Evolutionary conservation across 2,113 vertebrate species (phyloP), one percentile per base, ranked within the genome.

Genomic region (Sinocyclocheilus anophthalmus): DNA sequence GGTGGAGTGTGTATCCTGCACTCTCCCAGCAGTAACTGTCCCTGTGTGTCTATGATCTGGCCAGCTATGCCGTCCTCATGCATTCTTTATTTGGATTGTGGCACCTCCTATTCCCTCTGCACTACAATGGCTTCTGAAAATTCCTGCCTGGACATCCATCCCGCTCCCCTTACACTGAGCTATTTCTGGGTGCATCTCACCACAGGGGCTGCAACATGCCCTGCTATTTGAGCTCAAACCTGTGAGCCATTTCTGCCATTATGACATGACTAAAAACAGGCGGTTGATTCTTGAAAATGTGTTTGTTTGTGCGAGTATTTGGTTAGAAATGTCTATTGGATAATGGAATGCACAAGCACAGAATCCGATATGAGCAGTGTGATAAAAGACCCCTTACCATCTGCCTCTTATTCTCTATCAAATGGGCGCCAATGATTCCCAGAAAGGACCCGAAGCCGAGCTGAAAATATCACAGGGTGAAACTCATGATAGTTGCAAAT

Each of bases 341-440:
- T 30, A 24, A 50, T 75, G 37, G 26, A 76, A n/a, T 83, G 61
- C 20, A 78, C 73, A 65, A 57, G 42, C 81, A 67, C 10, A 55
- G 30, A 81, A 80, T 86, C 78, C 12, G 59, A 90, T 88, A 88
- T 69, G 65, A 91, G 88, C 75, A 87, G 86, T 76, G 73, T 85
- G 84, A 91, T 80, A 84, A 76, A 89, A 92, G 89, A 95, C 95
- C 69, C 90, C 95, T 97, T 96, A 99, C 98, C 98, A 99, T 99
- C 94, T 99, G 98, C 90, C 97, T 96, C 95, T 99, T 99, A 94
- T 99, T 99, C 89, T 99, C 98, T 91, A 98, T 96, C 92, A 99
- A 95, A 94, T 99, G 97, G 90, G 98, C 95, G 76, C 98, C 98
- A 0, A 99, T 99, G 92, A 99, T 98, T 95, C 98, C 98, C 91